Conservation (phyloP, 2,797 vertebrate genomes). For the Chiloscyllium punctatum region DNA sequence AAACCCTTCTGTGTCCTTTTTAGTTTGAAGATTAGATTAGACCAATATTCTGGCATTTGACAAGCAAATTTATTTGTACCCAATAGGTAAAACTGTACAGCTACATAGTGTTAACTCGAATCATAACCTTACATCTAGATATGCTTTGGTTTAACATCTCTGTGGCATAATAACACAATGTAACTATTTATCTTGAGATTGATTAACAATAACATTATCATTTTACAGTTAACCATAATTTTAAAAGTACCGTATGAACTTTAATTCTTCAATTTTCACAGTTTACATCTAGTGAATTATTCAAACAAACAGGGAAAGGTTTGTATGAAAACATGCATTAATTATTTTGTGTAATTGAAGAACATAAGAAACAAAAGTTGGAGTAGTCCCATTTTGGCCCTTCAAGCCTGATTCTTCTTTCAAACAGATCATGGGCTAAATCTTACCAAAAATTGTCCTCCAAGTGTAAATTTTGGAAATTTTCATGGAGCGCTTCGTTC, state of each 20-base stretch:
- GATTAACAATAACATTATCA: neutral
- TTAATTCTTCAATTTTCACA: neutral
- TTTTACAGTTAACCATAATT: neutral
- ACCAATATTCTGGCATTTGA: neutral
- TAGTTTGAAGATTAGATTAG: neutral
- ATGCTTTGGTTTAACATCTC: neutral
- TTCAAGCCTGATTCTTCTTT: no score
- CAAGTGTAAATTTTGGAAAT: no score
- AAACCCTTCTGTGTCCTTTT: neutral
- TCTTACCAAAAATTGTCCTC: no score
- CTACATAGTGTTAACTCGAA: neutral
- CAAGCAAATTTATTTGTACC: neutral
- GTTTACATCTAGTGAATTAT: neutral
- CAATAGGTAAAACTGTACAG: neutral
- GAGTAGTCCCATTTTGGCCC: no score
- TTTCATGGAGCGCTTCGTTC: no score
- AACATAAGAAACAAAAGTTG: no score
- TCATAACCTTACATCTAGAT: neutral
- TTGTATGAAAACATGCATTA: neutral
- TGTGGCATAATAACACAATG: neutral
- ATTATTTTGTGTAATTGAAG: neutral
- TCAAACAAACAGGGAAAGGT: neutral
- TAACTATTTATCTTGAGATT: neutral
- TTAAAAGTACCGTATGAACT: neutral
- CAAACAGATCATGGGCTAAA: no score